Percentiles rank a stretch among this genome's conserved stretches.
Evolutionary conservation across 2,888 invertebrate species (phyloP).

Genomic region (Agrotis exclamationis): DNA sequence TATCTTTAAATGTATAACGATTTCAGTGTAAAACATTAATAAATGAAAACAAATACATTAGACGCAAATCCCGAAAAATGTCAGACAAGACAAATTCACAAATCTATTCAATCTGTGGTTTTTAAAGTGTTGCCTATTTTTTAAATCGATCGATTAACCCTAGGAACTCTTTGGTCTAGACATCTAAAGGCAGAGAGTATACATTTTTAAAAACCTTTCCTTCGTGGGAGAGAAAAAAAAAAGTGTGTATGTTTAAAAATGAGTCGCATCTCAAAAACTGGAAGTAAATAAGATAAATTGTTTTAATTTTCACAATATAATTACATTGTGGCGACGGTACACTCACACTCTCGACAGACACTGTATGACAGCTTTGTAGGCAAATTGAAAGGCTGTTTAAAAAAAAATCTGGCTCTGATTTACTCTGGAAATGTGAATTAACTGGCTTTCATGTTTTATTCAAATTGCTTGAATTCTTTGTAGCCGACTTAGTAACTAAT

Average conservation of each 20-base stretch:
- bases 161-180: constrained; percentile 30
- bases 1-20: neutral
- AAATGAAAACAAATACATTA: constrained; percentile 44
- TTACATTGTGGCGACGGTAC: too few species aligned
- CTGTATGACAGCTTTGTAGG: neutral
- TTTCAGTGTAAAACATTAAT: constrained; percentile 31
- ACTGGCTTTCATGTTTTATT: neutral
- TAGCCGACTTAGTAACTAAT: too few species aligned
- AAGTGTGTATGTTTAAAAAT: neutral
- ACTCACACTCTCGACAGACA: neutral
- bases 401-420: too few species aligned
- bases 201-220: neutral
- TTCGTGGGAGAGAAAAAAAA: too few species aligned
- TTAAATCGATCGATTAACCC: constrained; percentile 42
- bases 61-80: constrained; percentile 40
- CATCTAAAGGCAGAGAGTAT: constrained; percentile 17
- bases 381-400: neutral
- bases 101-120: constrained; percentile 41
- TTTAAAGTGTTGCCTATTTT: constrained; percentile 43
- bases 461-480: too few species aligned
- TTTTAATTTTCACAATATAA: too few species aligned
- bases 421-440: neutral
- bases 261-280: neutral
- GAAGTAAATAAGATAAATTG: too few species aligned
- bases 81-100: constrained; percentile 14